These are phyloP conservation scores for Eristalis arbustorum DNA, from an alignment of 2,888 invertebrate species.

Conservation along the genomic window DNA sequence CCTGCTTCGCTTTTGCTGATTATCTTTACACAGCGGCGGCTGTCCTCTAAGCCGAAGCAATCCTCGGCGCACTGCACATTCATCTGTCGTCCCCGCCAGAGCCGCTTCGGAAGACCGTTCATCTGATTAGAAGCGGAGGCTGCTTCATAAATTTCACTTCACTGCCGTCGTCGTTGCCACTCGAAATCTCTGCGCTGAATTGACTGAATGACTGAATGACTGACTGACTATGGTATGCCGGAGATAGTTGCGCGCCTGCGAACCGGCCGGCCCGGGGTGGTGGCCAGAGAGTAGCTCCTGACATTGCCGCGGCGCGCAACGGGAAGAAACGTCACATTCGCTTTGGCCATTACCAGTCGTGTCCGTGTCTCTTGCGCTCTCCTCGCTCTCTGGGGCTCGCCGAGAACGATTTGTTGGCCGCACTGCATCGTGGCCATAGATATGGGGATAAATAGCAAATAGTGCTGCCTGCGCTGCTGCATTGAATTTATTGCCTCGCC, in stretches of 20 bases:
- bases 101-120: slow-evolving; percentile 56
- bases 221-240: slow-evolving; percentile 21
- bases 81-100: slow-evolving; percentile 59
- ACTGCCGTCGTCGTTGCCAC: slow-evolving; percentile 28
- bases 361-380: slow-evolving; percentile 4
- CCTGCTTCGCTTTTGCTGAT: slow-evolving; percentile 54
- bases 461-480: slow-evolving; percentile 15
- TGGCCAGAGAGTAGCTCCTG: slow-evolving; percentile 43
- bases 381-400: slow-evolving; percentile 4
- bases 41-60: slow-evolving; percentile 41
- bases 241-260: background rate
- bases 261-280: background rate
- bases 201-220: slow-evolving; percentile 63
- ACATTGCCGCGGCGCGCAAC: slow-evolving; percentile 35
- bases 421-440: slow-evolving; percentile 52
- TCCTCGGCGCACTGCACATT: slow-evolving; percentile 35
- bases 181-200: slow-evolving; percentile 37
- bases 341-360: slow-evolving; percentile 55
- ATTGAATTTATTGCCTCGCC: slow-evolving; percentile 64
- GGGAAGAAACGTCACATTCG: slow-evolving; percentile 64
- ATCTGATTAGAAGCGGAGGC: slow-evolving; percentile 70
- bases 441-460: background rate
- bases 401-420: slow-evolving; percentile 66
- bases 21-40: slow-evolving; percentile 58
- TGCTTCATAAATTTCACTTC: slow-evolving; percentile 70